Percentiles rank a stretch among this genome's conserved stretches.
phyloP scores from a whole-genome alignment of 2,113 vertebrate genomes.

The Oenanthe melanoleuca region DNA sequence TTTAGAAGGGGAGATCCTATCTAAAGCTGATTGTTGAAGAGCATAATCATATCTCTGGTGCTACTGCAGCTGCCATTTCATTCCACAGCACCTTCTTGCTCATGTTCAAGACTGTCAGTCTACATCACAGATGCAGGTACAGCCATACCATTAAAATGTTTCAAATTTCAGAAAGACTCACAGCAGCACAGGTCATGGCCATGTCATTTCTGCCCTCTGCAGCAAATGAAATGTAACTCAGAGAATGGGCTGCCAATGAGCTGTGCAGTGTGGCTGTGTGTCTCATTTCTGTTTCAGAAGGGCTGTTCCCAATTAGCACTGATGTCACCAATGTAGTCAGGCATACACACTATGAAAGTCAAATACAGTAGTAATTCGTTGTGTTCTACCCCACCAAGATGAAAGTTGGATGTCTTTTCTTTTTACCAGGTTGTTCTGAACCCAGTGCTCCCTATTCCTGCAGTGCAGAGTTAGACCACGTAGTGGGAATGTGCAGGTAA shows the following conservation, averaged over 20 bases:
- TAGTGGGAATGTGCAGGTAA: neutral
- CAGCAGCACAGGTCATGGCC: neutral
- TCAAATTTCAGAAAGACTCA: neutral
- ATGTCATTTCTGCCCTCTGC: neutral
- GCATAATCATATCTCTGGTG: neutral
- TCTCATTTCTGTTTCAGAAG: neutral
- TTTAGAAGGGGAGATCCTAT: neutral
- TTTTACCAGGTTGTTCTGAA: neutral
- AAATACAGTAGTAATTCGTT: neutral
- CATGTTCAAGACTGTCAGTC: neutral
- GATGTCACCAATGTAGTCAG: neutral
- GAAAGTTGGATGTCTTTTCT: neutral
- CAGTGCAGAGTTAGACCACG: neutral
- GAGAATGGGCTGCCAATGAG: neutral
- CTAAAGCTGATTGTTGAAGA: neutral
- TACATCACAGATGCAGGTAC: fast-evolving
- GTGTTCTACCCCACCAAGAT: neutral
- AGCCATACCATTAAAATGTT: neutral
- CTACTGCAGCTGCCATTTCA: neutral
- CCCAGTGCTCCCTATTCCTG: neutral
- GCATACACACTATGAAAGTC: neutral
- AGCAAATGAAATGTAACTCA: neutral
- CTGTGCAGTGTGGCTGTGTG: fast-evolving
- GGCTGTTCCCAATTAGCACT: neutral
- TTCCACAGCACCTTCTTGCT: neutral